Evolutionary conservation across 1,140 invertebrate species (phyloP), one percentile per base, ranked within the genome.

Genomic region (Scylla paramamosain): DNA sequence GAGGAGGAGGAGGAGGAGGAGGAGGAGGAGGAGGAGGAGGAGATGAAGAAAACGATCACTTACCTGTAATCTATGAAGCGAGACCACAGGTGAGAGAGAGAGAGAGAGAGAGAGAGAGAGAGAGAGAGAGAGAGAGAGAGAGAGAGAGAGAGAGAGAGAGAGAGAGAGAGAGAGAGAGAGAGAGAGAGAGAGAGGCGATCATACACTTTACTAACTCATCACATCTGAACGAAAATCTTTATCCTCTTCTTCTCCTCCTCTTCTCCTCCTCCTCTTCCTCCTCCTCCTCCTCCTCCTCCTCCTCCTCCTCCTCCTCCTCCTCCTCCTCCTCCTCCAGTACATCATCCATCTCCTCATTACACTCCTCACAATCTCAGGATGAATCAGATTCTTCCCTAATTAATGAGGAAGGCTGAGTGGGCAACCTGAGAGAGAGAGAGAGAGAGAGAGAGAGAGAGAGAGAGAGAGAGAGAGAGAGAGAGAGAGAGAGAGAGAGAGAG

Each of bases 381-480:
- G 25, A 7, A 77, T 77, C 67, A 77, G 8, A 1, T 77, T 77
- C 67, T 77, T 28, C 31, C 8, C 31, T 87, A 46, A 87, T 87
- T 39, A 87, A 39, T 39, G 84, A 87, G 84, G 31, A 87, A 87
- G 39, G 84, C 29, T 16, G 89, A 91, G 32, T 52, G 10, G n/a
- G 39, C n/a, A 46, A 25, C 87, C n/a, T 8, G 45, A 91, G 89
- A 91, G 89, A 91, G 89, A 91, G 89, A 91, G 89, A 91, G 89
- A 91, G 89, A 91, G 89, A 91, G 89, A 91, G 48, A 93, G 67
- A 82, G 91, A 83, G 77, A 93, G 77, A 46, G 67, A 87, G 83
- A 93, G 92, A 93, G 93, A 93, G 93, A 93, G 83, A 93, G 92
- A 82, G 59, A 93, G 67, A 83, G 91, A 93, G 91, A 93, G 91